Evolutionary conservation across 2,113 vertebrate species (phyloP).

Genomic region (Sprattus sprattus): DNA sequence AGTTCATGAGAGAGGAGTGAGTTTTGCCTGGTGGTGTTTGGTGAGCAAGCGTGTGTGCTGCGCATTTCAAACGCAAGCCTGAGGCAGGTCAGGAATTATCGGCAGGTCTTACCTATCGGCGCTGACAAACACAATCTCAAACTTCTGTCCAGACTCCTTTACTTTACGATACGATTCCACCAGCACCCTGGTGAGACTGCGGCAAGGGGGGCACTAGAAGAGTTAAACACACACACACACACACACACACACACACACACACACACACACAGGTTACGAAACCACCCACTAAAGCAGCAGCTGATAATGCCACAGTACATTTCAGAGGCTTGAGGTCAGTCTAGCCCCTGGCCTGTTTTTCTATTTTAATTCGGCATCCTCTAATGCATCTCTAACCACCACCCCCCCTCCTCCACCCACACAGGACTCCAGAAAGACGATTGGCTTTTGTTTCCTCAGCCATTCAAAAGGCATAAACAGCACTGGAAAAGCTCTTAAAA

Average conservation of each 20-base stretch:
- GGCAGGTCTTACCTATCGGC: conserved; percentile 84
- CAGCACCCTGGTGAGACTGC: conserved; percentile 90
- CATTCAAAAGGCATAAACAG: conserved; percentile 29
- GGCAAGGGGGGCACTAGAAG: conserved; percentile 89
- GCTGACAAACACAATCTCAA: conserved; percentile 97
- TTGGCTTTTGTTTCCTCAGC: conserved; percentile 36
- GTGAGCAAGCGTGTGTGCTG: neutral
- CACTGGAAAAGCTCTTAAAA: conserved; percentile 36
- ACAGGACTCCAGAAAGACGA: neutral
- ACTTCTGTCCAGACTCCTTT: conserved; percentile 92
- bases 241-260: conserved; percentile 26
- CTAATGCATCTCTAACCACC: conserved; percentile 3
- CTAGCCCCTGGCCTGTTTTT: neutral
- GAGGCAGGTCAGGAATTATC: neutral
- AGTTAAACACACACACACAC: neutral
- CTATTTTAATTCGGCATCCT: neutral
- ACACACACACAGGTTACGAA: conserved; percentile 26
- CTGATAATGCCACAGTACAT: conserved; percentile 6
- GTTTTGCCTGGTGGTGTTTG: neutral
- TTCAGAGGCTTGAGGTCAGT: conserved; percentile 11
- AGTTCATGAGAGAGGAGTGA: neutral
- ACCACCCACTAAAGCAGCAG: neutral
- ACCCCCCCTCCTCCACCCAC: neutral
- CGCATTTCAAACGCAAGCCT: neutral
- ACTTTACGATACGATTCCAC: conserved; percentile 92